Evolutionary conservation across 2,113 vertebrate species (phyloP).

Genomic region (Poeciliopsis turrubarensis): DNA sequence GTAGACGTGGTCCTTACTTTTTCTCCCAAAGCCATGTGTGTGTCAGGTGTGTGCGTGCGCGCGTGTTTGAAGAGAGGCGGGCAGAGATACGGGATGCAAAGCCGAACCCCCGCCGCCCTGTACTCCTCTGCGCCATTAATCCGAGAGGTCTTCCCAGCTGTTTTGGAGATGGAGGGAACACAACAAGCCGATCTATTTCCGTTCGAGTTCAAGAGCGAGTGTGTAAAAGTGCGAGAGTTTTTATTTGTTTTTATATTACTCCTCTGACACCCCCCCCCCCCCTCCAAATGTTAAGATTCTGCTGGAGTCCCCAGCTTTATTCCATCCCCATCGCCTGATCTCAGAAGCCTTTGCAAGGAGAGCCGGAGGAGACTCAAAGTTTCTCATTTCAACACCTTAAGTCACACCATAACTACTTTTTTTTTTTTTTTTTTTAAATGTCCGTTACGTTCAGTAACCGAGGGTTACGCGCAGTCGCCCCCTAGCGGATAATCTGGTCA

Average conservation of each 20-base stretch:
- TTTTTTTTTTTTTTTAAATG: conserved; percentile 37
- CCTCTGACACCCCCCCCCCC: no score
- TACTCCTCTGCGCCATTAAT: conserved; percentile 45
- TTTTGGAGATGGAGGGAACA: conserved; percentile 36
- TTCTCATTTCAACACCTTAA: conserved; percentile 58
- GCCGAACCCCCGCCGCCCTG: conserved; percentile 24
- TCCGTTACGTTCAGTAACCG: conserved; percentile 32
- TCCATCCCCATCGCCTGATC: conserved; percentile 82
- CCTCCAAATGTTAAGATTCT: conserved; percentile 66
- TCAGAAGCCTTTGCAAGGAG: conserved; percentile 76
- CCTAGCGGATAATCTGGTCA: conserved; percentile 47
- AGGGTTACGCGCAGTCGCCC: conserved; percentile 38
- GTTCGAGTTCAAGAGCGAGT: conserved; percentile 32
- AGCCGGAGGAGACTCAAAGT: conserved; percentile 62
- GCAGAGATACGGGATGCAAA: conserved; percentile 40
- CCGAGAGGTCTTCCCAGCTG: conserved; percentile 68
- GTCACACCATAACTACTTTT: conserved; percentile 58
- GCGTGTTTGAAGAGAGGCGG: not conserved
- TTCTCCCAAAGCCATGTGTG: conserved; percentile 88
- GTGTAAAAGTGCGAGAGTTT: conserved; percentile 29
- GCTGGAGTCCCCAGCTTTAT: conserved; percentile 71
- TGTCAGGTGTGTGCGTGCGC: not conserved
- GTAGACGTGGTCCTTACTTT: conserved; percentile 78
- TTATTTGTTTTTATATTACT: no score
- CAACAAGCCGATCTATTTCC: conserved; percentile 61